Percentiles rank a stretch among this genome's conserved stretches.
phyloP scores from a whole-genome alignment of 2,113 vertebrate genomes.

The Ctenomys sociabilis region DNA sequence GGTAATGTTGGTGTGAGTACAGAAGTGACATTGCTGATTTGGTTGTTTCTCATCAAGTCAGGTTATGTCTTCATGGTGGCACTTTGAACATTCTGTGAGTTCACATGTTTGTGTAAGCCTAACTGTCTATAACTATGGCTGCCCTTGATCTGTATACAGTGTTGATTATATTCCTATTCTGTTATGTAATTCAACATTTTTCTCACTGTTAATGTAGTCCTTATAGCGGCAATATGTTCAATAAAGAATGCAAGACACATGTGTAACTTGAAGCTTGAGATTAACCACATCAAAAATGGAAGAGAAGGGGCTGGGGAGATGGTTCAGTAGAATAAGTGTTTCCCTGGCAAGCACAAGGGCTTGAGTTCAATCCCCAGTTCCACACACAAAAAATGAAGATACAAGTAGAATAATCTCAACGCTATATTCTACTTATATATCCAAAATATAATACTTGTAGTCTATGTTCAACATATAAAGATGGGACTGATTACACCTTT shows the following conservation, averaged over 20 bases:
- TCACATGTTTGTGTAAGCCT: not conserved
- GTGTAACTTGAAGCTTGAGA: not conserved
- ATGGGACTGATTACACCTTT: not conserved
- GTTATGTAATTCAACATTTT: fast-evolving
- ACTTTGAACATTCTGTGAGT: not conserved
- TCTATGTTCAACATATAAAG: not conserved
- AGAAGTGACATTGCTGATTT: not conserved
- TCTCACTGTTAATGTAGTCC: not conserved
- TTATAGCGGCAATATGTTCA: not conserved
- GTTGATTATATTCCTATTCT: not conserved
- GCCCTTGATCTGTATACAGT: too few relatives aligned
- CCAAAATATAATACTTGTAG: not conserved
- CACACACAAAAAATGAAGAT: too few relatives aligned
- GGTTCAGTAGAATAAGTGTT: too few relatives aligned
- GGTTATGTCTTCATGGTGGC: not conserved
- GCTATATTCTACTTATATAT: not conserved
- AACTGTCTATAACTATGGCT: too few relatives aligned
- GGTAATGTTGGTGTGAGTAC: not conserved
- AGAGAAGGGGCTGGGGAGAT: too few relatives aligned
- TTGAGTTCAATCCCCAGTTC: too few relatives aligned
- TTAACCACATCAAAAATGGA: not conserved
- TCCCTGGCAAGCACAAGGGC: too few relatives aligned
- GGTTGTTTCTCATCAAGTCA: not conserved
- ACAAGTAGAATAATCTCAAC: not conserved
- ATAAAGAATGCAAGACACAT: not conserved